phyloP scores from a whole-genome alignment of 2,113 vertebrate genomes.

The Bos taurus region DNA sequence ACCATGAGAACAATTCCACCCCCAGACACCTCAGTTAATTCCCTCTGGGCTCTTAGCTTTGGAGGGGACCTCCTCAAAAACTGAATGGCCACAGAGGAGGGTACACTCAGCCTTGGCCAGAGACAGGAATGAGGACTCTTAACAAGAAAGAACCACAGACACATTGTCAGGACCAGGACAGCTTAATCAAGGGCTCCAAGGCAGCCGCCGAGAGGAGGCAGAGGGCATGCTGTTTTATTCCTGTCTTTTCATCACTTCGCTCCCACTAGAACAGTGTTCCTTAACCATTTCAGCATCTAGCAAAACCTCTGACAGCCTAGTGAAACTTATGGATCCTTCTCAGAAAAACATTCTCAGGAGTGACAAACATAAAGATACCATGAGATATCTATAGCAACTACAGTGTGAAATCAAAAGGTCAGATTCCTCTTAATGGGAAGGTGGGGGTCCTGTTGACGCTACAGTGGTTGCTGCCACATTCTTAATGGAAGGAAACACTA shows the following conservation, averaged over 20 bases:
- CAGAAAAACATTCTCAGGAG: not conserved
- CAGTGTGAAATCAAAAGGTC: not conserved
- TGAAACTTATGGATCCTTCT: not conserved
- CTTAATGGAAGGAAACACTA: not conserved
- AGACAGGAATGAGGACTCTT: not conserved
- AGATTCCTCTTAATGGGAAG: not conserved
- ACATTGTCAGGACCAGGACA: not conserved
- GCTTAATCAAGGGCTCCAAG: not conserved
- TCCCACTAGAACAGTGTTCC: not conserved
- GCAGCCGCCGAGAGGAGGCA: accelerated
- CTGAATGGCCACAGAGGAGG: not conserved
- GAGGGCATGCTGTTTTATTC: not conserved
- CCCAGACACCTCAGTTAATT: not conserved
- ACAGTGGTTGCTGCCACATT: not conserved
- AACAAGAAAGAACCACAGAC: not conserved
- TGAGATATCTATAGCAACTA: too few species aligned
- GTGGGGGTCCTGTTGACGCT: not conserved
- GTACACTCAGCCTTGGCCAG: not conserved
- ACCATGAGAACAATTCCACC: not conserved
- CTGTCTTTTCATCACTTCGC: accelerated
- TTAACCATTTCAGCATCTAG: not conserved
- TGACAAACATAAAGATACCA: not conserved
- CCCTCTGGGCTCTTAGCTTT: accelerated
- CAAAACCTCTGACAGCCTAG: not conserved
- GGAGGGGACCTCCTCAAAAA: not conserved